Conservation (phyloP, 2,888 invertebrate species). For the Seira ritae region DNA sequence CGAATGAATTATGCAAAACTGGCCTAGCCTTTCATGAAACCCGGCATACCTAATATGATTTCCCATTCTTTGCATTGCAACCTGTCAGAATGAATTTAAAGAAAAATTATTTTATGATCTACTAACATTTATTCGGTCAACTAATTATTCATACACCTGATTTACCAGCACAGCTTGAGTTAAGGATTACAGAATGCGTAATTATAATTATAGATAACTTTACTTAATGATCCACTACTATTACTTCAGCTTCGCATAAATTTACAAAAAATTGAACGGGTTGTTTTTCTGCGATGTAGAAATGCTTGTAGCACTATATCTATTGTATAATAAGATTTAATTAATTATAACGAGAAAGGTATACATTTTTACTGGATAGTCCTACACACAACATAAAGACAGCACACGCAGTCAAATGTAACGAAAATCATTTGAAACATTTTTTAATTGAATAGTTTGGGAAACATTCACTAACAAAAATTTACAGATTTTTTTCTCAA, state of each 20-base stretch:
- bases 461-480: conserved; percentile 1
- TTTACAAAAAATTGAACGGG: conserved; percentile 20
- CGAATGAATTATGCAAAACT: background rate
- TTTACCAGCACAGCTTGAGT: background rate
- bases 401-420: background rate
- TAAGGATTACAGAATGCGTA: background rate
- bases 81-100: too few relatives aligned
- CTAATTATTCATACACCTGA: background rate
- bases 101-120: too few relatives aligned
- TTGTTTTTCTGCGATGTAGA: background rate
- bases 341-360: background rate
- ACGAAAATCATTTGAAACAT: background rate
- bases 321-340: background rate
- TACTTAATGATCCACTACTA: background rate
- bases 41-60: too few relatives aligned
- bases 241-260: background rate
- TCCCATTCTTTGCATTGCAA: too few relatives aligned
- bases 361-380: background rate
- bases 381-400: background rate
- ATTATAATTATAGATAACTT: background rate
- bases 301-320: background rate
- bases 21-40: too few relatives aligned
- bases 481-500: conserved; percentile 1
- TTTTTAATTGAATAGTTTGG: conserved; percentile 9
- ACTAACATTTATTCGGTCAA: conserved; percentile 1